Conservation (phyloP, 2,888 invertebrate species). For the Germaria angustata region DNA sequence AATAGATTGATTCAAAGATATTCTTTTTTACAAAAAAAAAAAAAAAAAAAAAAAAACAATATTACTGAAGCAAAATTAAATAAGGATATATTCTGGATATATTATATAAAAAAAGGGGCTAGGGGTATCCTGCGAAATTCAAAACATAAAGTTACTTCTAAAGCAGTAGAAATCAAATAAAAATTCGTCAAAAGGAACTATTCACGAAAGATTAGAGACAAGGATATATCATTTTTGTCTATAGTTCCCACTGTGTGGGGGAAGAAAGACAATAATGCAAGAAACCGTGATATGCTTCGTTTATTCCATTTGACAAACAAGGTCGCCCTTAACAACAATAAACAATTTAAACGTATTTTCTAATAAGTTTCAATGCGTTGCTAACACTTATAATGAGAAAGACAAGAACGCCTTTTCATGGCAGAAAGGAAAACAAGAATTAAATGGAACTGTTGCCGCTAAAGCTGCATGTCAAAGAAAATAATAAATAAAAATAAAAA, state of each 20-base stretch:
- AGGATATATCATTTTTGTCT: too few species aligned
- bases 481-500: background rate
- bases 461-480: background rate
- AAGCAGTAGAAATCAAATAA: too few species aligned
- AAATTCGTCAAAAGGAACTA: too few species aligned
- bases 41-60: too few species aligned
- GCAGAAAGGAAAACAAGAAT: background rate
- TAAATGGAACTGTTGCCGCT: background rate
- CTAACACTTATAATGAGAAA: background rate
- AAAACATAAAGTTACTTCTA: too few species aligned
- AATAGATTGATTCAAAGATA: too few species aligned
- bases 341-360: conserved; percentile 20
- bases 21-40: too few species aligned
- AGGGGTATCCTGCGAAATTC: too few species aligned
- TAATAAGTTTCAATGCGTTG: background rate
- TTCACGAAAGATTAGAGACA: too few species aligned
- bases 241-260: background rate
- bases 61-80: too few species aligned
- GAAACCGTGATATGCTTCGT: background rate
- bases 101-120: too few species aligned
- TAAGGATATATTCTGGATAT: too few species aligned
- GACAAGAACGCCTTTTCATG: background rate
- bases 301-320: conserved; percentile 41
- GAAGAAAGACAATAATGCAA: background rate
- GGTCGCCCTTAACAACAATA: conserved; percentile 18